Conservation (phyloP, 2,797 vertebrate species). For the Valencia hispanica region DNA sequence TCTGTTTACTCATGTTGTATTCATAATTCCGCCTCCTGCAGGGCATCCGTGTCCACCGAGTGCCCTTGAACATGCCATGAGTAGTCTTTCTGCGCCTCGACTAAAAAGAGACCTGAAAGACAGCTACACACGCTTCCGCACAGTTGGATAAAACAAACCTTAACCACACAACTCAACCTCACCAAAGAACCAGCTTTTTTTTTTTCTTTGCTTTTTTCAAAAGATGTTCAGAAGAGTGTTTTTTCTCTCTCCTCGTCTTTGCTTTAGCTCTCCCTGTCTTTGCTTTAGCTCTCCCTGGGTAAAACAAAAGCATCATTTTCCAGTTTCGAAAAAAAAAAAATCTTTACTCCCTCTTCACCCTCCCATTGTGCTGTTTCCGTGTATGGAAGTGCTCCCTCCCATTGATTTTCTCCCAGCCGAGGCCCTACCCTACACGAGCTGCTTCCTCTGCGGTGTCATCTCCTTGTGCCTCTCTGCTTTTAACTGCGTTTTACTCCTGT, state of each 20-base stretch:
- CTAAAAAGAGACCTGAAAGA: conserved; percentile 83
- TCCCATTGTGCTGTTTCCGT: conserved; percentile 74
- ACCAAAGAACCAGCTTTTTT: conserved; percentile 77
- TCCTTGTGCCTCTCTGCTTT: conserved; percentile 78
- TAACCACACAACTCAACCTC: conserved; percentile 83
- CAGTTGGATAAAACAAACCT: conserved; percentile 86
- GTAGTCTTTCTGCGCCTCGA: conserved; percentile 80
- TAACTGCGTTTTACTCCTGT: conserved; percentile 80
- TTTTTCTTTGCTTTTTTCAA: conserved; percentile 65
- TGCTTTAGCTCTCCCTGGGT: conserved; percentile 76
- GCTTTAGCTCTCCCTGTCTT: conserved; percentile 67
- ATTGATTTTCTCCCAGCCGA: conserved; percentile 80
- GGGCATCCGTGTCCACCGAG: conserved; percentile 78
- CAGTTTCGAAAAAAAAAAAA: conserved; percentile 58
- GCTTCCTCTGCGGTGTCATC: conserved; percentile 79
- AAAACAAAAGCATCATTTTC: conserved; percentile 80
- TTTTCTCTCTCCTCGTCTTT: conserved; percentile 63
- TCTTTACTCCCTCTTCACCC: conserved; percentile 67
- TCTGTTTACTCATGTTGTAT: conserved; percentile 82
- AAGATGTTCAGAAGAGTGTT: conserved; percentile 74
- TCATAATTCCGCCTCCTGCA: conserved; percentile 79
- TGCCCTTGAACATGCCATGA: conserved; percentile 83
- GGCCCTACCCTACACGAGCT: conserved; percentile 70
- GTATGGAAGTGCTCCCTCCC: conserved; percentile 75
- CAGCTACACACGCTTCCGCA: conserved; percentile 83